phyloP scores from a whole-genome alignment of 2,888 invertebrate genomes.

The Eristalis arbustorum region DNA sequence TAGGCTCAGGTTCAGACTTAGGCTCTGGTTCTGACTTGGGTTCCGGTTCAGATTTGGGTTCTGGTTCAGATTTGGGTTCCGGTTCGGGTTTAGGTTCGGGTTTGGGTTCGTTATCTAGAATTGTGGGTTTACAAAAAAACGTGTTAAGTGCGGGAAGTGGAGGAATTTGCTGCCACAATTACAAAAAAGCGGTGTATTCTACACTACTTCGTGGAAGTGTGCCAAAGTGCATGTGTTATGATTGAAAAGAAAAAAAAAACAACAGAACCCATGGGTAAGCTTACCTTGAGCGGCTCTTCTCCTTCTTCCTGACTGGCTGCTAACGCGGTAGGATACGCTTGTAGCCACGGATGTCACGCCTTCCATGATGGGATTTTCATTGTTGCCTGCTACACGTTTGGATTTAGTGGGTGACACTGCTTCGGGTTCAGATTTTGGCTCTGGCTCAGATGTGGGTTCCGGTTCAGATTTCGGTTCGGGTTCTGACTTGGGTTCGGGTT shows the following conservation, averaged over 20 bases:
- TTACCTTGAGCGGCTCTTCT: constrained; percentile 73
- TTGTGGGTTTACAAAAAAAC: constrained; percentile 23
- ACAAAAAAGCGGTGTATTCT: constrained; percentile 50
- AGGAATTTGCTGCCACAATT: constrained; percentile 7
- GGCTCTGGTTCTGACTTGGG: constrained; percentile 81
- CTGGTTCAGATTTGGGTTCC: constrained; percentile 79
- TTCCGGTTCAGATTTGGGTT: constrained; percentile 79
- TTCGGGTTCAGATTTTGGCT: constrained; percentile 79
- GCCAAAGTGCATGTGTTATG: constrained; percentile 51
- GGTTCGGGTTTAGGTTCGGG: constrained; percentile 77
- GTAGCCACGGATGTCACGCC: constrained; percentile 88
- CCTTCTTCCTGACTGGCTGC: constrained; percentile 81
- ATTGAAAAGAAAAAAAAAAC: neutral
- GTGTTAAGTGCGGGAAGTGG: constrained; percentile 60
- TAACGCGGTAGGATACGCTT: constrained; percentile 89
- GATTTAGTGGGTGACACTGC: constrained; percentile 80
- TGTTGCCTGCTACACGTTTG: constrained; percentile 81
- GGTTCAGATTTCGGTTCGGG: constrained; percentile 80
- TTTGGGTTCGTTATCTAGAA: constrained; percentile 74
- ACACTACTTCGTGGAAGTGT: constrained; percentile 59
- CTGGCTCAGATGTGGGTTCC: constrained; percentile 78
- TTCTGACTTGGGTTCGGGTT: constrained; percentile 80
- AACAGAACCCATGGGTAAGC: neutral
- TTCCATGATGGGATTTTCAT: constrained; percentile 78
- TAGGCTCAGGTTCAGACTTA: constrained; percentile 75